Base-by-base conservation (phyloP, 64 coral and sea anemone genomes). In the Hydrozoanthus tunicans region DNA sequence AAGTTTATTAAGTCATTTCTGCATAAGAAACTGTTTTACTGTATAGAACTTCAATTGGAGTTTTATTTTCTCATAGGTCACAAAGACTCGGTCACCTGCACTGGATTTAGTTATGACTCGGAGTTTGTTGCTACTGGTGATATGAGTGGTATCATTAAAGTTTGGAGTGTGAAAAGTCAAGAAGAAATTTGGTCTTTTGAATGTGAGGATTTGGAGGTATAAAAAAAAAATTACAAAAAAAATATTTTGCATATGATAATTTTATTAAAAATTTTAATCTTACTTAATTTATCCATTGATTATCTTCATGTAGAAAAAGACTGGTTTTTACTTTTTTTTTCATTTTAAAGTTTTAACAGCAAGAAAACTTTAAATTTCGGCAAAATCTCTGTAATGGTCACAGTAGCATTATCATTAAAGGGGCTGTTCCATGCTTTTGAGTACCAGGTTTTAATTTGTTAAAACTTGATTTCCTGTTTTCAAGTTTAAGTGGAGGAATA, bases 71-170 rank as follows among this genome's bases (percentile, higher is more conserved):
- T 53, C 51, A 0, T 15, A 99, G 97, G 94, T 12, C 97, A 99
- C 20, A 99, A 96, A 64, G 97, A 99, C 83, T 99, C 97, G n/a
- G 94, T 99, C 7, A 96, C 85, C 43, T 92, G 90, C 63, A 92
- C 97, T 61, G 91, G 79, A 10, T 99, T 99, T 55, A 99, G 92
- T 92, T 94, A 94, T 86, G 97, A 99, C 55, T 95, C 92, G 23
- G 96, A 95, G 77, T 79, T 96, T 89, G 94, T 99, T 79, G 94
- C 92, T 27, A 95, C 94, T n/a, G 96, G 93, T 56, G 96, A 98
- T 74, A 98, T 98, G 96, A 96, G 97, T 96, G 97, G 97, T 7
- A 15, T 99, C 4, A 92, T 99, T 61, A 96, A 93, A 81, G 97
- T 96, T 54, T 99, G 97, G 97, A 86, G 81, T 75, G 26, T 92